Percentiles rank a stretch among this genome's conserved stretches.
Conservation (phyloP, 2,888 invertebrate genomes). For the Bruchidius siliquastri region DNA sequence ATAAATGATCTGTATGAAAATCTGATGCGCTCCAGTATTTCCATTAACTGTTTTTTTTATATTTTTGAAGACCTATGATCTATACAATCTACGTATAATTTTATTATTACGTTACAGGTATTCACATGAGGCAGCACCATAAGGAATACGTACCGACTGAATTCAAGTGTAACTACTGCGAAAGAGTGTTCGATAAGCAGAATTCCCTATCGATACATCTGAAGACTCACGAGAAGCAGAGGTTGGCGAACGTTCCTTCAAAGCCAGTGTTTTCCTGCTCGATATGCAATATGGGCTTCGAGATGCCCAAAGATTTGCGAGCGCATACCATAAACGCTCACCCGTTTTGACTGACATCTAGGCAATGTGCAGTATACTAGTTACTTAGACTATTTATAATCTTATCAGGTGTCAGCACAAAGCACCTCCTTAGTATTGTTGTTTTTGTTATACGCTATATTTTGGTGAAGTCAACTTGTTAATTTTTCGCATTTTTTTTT, state of each 20-base stretch:
- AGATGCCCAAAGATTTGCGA: constrained; percentile 42
- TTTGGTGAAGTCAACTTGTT: too few relatives aligned
- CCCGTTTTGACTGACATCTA: constrained; percentile 38
- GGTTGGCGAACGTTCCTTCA: constrained; percentile 24
- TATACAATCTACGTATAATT: too few relatives aligned
- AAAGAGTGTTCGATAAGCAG: constrained; percentile 59
- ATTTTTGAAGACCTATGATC: too few relatives aligned
- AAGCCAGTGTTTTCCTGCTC: constrained; percentile 52
- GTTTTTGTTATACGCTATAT: neutral
- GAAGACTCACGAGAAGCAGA: constrained; percentile 56
- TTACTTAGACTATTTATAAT: neutral
- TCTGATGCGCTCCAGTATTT: too few relatives aligned
- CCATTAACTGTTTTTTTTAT: too few relatives aligned
- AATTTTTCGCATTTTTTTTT: too few relatives aligned
- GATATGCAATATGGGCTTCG: constrained; percentile 51
- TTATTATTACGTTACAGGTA: constrained; percentile 22
- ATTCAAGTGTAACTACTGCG: constrained; percentile 61
- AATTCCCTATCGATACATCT: constrained; percentile 59
- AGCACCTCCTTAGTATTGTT: neutral
- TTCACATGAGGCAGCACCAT: constrained; percentile 60
- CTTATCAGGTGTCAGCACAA: neutral
- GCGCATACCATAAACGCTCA: constrained; percentile 43
- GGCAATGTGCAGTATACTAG: neutral
- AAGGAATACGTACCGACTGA: constrained; percentile 45
- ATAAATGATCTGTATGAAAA: too few relatives aligned